A percentile compares a stretch with the other conserved stretches of the same genome.
Conservation (phyloP, 2,113 vertebrate species). For the Paradoxurus hermaphroditus region DNA sequence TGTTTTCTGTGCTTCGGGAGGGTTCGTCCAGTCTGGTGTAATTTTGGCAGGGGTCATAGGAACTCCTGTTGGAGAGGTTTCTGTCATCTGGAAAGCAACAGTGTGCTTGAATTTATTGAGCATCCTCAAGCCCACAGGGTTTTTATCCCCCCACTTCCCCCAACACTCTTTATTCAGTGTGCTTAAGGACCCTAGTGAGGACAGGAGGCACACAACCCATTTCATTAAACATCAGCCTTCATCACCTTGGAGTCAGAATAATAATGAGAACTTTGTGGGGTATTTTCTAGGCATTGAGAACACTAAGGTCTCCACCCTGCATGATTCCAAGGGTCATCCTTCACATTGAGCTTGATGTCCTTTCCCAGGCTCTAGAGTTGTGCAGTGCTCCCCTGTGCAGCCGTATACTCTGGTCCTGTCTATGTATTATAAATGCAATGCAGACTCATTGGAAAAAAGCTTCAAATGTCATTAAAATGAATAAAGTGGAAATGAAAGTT, state of each 20-base stretch:
- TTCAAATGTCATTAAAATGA: background rate
- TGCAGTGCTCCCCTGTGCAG: background rate
- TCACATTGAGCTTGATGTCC: background rate
- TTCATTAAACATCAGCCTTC: background rate
- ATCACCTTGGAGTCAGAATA: background rate
- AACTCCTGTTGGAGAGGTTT: background rate
- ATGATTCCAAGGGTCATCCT: background rate
- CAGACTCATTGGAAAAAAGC: background rate
- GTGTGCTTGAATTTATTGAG: background rate
- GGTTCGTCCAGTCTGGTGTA: constrained; percentile 58
- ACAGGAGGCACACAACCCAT: background rate
- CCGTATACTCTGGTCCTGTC: background rate
- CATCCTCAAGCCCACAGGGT: background rate
- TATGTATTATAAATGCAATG: background rate
- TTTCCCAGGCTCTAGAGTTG: background rate
- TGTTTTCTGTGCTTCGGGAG: constrained; percentile 59
- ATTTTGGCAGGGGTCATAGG: constrained; percentile 70
- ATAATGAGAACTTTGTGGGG: background rate
- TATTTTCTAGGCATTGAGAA: background rate
- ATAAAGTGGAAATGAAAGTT: background rate
- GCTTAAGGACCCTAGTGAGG: background rate
- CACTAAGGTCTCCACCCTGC: background rate
- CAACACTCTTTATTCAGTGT: no score
- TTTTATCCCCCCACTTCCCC: no score
- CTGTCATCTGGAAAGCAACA: background rate